Conservation (phyloP, 2,797 vertebrate species). For the Sebastes wilsoni region DNA sequence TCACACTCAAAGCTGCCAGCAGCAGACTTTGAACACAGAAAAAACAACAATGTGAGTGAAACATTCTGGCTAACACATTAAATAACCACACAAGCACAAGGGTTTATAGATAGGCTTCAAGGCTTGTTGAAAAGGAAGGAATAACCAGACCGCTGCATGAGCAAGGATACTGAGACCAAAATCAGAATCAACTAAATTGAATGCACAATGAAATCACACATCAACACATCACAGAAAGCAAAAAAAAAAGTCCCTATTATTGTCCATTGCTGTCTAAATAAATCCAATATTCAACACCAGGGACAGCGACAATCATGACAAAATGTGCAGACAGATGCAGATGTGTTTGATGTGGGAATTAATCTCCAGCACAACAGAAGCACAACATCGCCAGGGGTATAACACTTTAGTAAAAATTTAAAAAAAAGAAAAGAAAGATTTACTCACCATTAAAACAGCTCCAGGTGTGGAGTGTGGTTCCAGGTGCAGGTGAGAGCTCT, state of each 20-base stretch:
- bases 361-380: slow-evolving; percentile 21
- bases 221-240: not conserved
- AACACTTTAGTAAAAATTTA: not conserved
- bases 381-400: not conserved
- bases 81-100: not conserved
- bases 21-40: slow-evolving; percentile 1
- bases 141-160: not conserved
- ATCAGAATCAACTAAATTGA: not conserved
- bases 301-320: not conserved
- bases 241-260: not conserved
- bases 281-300: slow-evolving; percentile 9
- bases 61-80: not conserved
- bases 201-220: not conserved
- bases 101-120: slow-evolving; percentile 2
- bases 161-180: not conserved
- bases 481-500: slow-evolving; percentile 22
- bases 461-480: slow-evolving; percentile 19
- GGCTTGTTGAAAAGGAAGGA: not conserved
- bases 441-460: slow-evolving; percentile 36
- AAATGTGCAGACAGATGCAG: slow-evolving; percentile 14
- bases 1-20: not conserved
- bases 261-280: not conserved
- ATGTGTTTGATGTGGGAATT: slow-evolving; percentile 23
- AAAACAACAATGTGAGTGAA: not conserved
- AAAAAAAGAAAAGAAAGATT: not conserved